Conservation (phyloP, 2,888 invertebrate genomes). For the Ctena decussata region DNA sequence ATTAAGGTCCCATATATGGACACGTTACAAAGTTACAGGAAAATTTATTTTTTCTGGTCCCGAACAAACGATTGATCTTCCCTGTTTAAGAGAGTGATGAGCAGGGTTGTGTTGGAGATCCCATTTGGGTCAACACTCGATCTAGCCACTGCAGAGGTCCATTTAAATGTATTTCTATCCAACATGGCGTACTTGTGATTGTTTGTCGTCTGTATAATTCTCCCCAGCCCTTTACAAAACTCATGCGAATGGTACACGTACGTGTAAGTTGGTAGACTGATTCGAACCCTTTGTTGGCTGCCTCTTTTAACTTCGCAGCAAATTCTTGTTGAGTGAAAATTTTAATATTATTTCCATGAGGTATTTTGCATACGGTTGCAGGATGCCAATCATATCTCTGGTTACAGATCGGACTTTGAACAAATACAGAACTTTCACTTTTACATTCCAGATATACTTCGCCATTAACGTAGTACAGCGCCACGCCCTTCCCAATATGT, state of each 20-base stretch:
- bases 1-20: too few relatives aligned
- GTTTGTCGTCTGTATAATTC: conserved; percentile 95
- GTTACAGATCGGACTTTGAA: too few relatives aligned
- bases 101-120: conserved; percentile 92
- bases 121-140: conserved; percentile 97
- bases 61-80: too few relatives aligned
- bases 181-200: conserved; percentile 99
- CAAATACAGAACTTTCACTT: background rate
- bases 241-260: conserved; percentile 99
- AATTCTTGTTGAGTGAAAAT: conserved; percentile 99
- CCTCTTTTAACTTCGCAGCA: conserved; percentile 97
- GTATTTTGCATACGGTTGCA: too few relatives aligned
- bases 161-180: conserved; percentile 99
- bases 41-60: too few relatives aligned
- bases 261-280: conserved; percentile 98
- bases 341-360: conserved; percentile 91
- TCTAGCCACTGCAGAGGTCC: conserved; percentile 99
- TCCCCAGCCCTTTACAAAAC: conserved; percentile 99
- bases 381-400: too few relatives aligned
- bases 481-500: too few relatives aligned
- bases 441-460: too few relatives aligned
- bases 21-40: too few relatives aligned
- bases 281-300: conserved; percentile 99
- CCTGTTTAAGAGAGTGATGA: conserved; percentile 98
- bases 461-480: too few relatives aligned